A percentile compares a stretch with the other conserved stretches of the same genome.
These are phyloP conservation scores for Neelides folsomi DNA, from an alignment of 2,888 invertebrate genomes.

Conservation along the genomic window DNA sequence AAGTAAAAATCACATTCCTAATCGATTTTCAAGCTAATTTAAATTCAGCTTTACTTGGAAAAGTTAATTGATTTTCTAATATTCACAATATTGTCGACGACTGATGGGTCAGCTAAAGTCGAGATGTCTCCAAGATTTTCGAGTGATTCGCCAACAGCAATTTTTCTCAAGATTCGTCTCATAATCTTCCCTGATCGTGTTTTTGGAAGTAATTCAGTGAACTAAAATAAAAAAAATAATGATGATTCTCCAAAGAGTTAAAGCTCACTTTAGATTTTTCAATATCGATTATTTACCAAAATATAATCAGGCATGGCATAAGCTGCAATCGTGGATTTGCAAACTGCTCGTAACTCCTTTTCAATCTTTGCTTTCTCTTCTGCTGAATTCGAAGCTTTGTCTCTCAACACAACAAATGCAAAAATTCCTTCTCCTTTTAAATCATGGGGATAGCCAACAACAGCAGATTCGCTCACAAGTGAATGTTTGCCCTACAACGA, in stretches of 20 bases:
- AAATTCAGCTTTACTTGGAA: not conserved
- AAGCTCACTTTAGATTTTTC: not conserved
- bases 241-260: not conserved
- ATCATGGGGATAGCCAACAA: constrained; percentile 42
- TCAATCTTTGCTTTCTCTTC: constrained; percentile 11
- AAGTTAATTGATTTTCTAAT: constrained; percentile 6
- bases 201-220: constrained; percentile 37
- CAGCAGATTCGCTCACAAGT: constrained; percentile 41
- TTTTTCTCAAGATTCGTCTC: constrained; percentile 41
- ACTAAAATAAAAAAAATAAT: constrained; percentile 11
- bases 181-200: constrained; percentile 44
- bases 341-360: constrained; percentile 34
- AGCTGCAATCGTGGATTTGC: constrained; percentile 38
- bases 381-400: constrained; percentile 19
- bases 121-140: constrained; percentile 44
- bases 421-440: constrained; percentile 44
- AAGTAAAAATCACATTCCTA: no score
- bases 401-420: constrained; percentile 38
- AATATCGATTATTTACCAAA: constrained; percentile 34
- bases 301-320: constrained; percentile 42
- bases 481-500: constrained; percentile 25
- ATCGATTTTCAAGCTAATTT: no score
- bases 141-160: constrained; percentile 35
- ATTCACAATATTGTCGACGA: constrained; percentile 36
- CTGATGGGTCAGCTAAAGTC: constrained; percentile 43